Evolutionary conservation across 2,888 invertebrate species (phyloP).

Genomic region (Eupelmus urozonus): DNA sequence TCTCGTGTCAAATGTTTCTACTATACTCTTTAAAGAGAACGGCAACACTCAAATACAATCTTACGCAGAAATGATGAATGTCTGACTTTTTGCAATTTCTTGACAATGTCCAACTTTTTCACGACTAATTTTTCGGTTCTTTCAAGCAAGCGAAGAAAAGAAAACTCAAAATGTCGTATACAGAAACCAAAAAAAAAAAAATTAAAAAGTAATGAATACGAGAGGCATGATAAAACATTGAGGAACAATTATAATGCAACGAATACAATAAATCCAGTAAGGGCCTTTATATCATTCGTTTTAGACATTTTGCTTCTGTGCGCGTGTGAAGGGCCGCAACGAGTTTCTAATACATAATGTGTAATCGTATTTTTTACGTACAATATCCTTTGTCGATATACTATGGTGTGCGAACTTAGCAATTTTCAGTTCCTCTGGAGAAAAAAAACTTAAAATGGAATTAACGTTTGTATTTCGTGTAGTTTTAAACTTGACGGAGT

Average conservation of each 20-base stretch:
- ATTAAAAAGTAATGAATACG: not conserved
- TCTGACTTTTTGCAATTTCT: conserved; percentile 14
- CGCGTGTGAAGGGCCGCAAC: not conserved
- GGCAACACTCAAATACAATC: not conserved
- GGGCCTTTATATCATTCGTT: conserved; percentile 43
- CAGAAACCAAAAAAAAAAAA: not conserved
- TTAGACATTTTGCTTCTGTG: conserved; percentile 32
- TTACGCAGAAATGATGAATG: not conserved
- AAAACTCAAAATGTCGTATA: not conserved
- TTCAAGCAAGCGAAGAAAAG: conserved; percentile 18
- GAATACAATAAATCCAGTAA: conserved; percentile 55
- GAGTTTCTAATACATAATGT: conserved; percentile 1
- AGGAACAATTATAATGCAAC: conserved; percentile 53
- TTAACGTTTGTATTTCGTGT: conserved; percentile 38
- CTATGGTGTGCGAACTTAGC: conserved; percentile 9
- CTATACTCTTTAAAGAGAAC: not conserved
- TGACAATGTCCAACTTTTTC: conserved; percentile 7
- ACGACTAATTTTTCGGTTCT: conserved; percentile 1
- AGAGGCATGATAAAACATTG: conserved; percentile 25
- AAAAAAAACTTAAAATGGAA: too few species aligned
- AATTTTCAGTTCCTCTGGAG: conserved; percentile 39
- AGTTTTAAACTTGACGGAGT: not conserved
- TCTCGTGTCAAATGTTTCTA: conserved; percentile 38
- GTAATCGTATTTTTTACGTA: conserved; percentile 23
- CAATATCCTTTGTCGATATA: conserved; percentile 7